Evolutionary conservation across 2,888 invertebrate genomes (phyloP).

Genomic region (Odontocerum albicorne): DNA sequence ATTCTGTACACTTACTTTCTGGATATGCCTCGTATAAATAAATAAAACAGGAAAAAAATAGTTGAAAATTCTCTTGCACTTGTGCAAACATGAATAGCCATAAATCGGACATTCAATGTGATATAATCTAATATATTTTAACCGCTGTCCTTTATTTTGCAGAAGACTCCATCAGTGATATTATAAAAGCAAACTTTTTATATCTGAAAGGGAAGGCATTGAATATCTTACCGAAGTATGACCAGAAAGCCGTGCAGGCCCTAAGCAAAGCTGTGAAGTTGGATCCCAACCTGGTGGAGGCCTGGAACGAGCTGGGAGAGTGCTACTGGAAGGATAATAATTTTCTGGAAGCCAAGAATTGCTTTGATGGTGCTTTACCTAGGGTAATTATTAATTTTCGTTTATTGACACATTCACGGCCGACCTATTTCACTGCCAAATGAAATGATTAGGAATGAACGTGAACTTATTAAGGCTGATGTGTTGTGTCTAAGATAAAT

Average conservation of each 20-base stretch:
- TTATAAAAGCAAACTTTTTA: constrained; percentile 59
- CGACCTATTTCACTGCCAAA: no score
- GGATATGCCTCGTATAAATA: no score
- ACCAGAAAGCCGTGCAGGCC: constrained; percentile 69
- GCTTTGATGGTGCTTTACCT: constrained; percentile 76
- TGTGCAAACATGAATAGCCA: no score
- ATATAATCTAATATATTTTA: no score
- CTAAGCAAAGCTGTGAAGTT: constrained; percentile 84
- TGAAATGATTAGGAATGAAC: no score
- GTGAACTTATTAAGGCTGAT: no score
- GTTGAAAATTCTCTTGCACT: no score
- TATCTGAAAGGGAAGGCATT: constrained; percentile 74
- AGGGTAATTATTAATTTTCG: constrained; percentile 58
- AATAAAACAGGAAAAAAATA: no score
- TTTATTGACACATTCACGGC: background rate
- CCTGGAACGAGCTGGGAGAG: constrained; percentile 90
- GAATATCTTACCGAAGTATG: constrained; percentile 70
- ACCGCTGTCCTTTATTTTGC: constrained; percentile 25
- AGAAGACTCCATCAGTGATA: constrained; percentile 46
- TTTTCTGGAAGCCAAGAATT: constrained; percentile 76
- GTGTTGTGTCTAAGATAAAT: background rate
- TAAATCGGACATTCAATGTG: background rate
- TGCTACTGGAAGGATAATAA: constrained; percentile 88
- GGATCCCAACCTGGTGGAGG: constrained; percentile 76
- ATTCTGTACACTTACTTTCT: no score